Percentiles rank a stretch among this genome's conserved stretches.
These are phyloP conservation scores for Sarcophilus harrisii DNA, from an alignment of 2,797 vertebrate species.

Conservation along the genomic window DNA sequence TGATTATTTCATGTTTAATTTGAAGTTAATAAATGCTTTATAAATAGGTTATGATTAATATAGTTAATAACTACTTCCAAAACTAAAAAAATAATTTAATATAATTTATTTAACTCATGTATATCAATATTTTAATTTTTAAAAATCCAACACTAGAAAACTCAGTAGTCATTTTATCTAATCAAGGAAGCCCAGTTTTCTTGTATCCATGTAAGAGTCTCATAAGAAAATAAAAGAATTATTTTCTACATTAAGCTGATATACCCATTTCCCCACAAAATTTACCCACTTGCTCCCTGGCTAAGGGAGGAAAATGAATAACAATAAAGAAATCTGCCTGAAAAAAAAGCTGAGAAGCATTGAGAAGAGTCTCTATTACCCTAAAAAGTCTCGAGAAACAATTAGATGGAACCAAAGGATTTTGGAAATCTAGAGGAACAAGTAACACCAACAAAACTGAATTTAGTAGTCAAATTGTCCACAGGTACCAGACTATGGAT, in stretches of 20 bases:
- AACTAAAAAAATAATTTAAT: not conserved
- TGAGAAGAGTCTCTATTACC: not conserved
- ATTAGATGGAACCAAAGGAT: not conserved
- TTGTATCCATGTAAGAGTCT: not conserved
- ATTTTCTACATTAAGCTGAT: not conserved
- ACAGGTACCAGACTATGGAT: not conserved
- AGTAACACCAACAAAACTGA: not conserved
- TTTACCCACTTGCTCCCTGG: not conserved
- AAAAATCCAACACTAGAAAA: not conserved
- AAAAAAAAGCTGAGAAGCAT: not conserved
- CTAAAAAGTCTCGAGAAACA: not conserved
- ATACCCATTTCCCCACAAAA: not conserved
- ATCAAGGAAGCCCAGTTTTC: not conserved
- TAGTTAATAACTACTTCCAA: not conserved
- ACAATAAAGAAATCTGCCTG: not conserved
- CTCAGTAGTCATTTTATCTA: not conserved
- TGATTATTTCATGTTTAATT: not conserved
- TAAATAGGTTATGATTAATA: not conserved
- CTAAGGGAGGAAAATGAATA: not conserved
- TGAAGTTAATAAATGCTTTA: not conserved
- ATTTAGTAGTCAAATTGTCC: not conserved
- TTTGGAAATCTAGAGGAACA: not conserved
- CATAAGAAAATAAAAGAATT: not conserved
- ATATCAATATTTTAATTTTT: not conserved
- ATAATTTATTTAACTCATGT: not conserved